These are phyloP conservation scores for Forbesichthys agassizii DNA, from an alignment of 2,113 vertebrate species.

Conservation along the genomic window DNA sequence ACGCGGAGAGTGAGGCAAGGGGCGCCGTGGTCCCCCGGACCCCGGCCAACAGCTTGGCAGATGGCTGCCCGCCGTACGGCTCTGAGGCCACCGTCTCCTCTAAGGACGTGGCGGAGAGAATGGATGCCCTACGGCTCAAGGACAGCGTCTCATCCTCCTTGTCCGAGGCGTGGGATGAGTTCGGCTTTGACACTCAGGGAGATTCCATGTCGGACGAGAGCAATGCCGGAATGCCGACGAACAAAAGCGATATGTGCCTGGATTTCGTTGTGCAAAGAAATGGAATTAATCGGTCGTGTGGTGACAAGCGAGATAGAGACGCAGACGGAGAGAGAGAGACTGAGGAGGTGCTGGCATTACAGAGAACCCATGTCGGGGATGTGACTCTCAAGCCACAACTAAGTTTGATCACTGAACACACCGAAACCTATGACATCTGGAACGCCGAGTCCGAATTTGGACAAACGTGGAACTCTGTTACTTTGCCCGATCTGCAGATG, in stretches of 20 bases:
- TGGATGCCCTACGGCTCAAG: slow-evolving; percentile 72
- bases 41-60: slow-evolving; percentile 88
- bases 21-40: slow-evolving; percentile 85
- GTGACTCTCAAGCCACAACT: slow-evolving; percentile 65
- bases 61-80: slow-evolving; percentile 81
- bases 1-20: slow-evolving; percentile 58
- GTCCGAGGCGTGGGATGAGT: slow-evolving; percentile 86
- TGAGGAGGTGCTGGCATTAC: slow-evolving; percentile 12
- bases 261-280: slow-evolving; percentile 45
- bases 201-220: slow-evolving; percentile 46
- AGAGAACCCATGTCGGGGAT: slow-evolving; percentile 22
- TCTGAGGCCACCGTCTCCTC: slow-evolving; percentile 80
- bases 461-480: slow-evolving; percentile 55
- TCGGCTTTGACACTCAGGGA: slow-evolving; percentile 78
- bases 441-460: slow-evolving; percentile 34
- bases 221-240: slow-evolving; percentile 76
- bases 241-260: slow-evolving; percentile 63
- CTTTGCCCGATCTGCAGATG: slow-evolving; percentile 61
- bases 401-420: slow-evolving; percentile 61
- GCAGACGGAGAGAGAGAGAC: slow-evolving; percentile 20
- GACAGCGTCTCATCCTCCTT: slow-evolving; percentile 73
- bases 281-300: slow-evolving; percentile 16
- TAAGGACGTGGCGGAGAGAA: slow-evolving; percentile 82
- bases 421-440: slow-evolving; percentile 56
- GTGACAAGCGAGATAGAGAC: slow-evolving; percentile 24